Conservation (phyloP, 1,140 invertebrate genomes). For the Drosophila funebris region DNA sequence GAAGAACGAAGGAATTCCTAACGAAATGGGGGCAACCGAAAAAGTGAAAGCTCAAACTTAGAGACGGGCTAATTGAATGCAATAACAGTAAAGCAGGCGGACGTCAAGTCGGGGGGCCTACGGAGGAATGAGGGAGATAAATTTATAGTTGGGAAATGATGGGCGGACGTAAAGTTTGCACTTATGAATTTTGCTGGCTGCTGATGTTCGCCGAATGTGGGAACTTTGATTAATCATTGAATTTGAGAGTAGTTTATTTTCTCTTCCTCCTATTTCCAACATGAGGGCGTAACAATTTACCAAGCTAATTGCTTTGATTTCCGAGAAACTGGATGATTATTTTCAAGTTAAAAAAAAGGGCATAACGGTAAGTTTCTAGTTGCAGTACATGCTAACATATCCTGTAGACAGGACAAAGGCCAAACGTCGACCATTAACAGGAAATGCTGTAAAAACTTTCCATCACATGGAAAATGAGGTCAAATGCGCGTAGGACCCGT, state of each 20-base stretch:
- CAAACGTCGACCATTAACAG: slow-evolving; percentile 59
- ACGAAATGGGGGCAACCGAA: slow-evolving; percentile 10
- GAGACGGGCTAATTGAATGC: slow-evolving; percentile 31
- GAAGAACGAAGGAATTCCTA: neutral
- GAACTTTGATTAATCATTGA: slow-evolving; percentile 51
- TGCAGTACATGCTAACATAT: neutral
- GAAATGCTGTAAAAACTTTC: slow-evolving; percentile 15
- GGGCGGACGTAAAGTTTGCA: slow-evolving; percentile 51
- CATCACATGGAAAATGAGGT: slow-evolving; percentile 54
- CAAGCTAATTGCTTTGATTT: slow-evolving; percentile 7
- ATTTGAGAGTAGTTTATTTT: neutral
- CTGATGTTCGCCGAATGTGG: slow-evolving; percentile 53
- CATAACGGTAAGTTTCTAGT: neutral
- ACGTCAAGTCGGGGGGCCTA: neutral
- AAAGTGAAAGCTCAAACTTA: slow-evolving; percentile 13
- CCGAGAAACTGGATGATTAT: neutral
- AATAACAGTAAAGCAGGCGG: slow-evolving; percentile 3
- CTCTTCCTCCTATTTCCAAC: neutral
- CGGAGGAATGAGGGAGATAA: neutral
- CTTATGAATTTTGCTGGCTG: slow-evolving; percentile 67
- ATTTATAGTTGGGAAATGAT: slow-evolving; percentile 33
- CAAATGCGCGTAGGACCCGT: slow-evolving; percentile 60
- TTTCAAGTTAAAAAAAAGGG: neutral
- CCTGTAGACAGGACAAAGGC: slow-evolving; percentile 29
- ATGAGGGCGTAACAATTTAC: neutral